Evolutionary conservation across 2,797 vertebrate species (phyloP).

Genomic region (Centroberyx gerrardi): DNA sequence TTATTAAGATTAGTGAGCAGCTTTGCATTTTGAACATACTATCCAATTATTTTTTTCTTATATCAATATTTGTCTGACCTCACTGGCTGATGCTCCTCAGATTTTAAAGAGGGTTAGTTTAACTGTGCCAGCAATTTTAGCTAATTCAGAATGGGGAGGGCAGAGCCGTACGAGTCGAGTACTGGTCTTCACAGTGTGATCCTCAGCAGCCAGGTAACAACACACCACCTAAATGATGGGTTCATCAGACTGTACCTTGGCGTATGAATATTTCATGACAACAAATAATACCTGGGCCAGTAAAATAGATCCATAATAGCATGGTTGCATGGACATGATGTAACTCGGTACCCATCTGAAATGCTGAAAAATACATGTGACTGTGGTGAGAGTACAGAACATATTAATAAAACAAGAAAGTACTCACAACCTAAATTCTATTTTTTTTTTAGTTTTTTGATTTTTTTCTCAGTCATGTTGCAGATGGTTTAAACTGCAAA

Average conservation of each 20-base stretch:
- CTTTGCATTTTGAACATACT: neutral
- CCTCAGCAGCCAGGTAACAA: conserved; percentile 28
- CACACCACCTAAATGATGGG: conserved; percentile 24
- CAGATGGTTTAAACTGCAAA: conserved; percentile 35
- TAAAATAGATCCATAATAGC: conserved; percentile 48
- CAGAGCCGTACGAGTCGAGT: neutral
- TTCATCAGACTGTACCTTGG: conserved; percentile 32
- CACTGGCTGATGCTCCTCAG: neutral
- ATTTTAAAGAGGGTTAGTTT: neutral
- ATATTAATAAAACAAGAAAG: conserved; percentile 79
- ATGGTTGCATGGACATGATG: conserved; percentile 58
- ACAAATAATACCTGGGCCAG: conserved; percentile 63
- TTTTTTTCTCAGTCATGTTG: conserved; percentile 36
- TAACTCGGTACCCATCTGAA: conserved; percentile 57
- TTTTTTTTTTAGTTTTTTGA: conserved; percentile 38
- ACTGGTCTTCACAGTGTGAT: conserved; percentile 6
- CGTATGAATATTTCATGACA: conserved; percentile 70
- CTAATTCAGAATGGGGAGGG: neutral
- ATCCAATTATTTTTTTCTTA: conserved; percentile 12
- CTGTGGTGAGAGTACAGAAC: conserved; percentile 64
- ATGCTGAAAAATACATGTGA: conserved; percentile 77
- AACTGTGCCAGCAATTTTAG: neutral
- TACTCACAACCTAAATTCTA: conserved; percentile 46
- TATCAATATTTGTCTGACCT: conserved; percentile 22
- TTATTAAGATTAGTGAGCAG: conserved; percentile 16